A percentile compares a stretch with the other conserved stretches of the same genome.
Conservation (phyloP, 2,888 invertebrate species). For the Apoda limacodes region DNA sequence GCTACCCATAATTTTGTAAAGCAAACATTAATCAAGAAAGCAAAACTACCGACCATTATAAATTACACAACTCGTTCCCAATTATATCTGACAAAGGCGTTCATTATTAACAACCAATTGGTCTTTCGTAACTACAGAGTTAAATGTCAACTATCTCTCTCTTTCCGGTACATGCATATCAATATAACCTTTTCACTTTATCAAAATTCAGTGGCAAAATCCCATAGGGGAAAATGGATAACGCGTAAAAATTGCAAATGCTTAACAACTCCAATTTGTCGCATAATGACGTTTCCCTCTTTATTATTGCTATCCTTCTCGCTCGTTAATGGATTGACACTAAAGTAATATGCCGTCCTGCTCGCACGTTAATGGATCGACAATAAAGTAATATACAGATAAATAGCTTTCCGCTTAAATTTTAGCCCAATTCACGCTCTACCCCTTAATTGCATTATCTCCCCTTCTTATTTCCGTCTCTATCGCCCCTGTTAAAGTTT, state of each 20-base stretch:
- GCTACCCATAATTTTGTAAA: conserved; percentile 36
- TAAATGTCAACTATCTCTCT: conserved; percentile 26
- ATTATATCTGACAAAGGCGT: conserved; percentile 41
- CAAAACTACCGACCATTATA: conserved; percentile 28
- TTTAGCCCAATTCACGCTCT: conserved; percentile 61
- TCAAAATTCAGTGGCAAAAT: conserved; percentile 16
- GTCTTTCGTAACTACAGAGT: conserved; percentile 32
- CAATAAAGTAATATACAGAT: conserved; percentile 68
- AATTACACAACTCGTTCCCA: conserved; percentile 34
- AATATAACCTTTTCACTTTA: conserved; percentile 13
- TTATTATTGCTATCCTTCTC: conserved; percentile 34
- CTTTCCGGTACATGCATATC: conserved; percentile 18
- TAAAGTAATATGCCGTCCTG: conserved; percentile 59
- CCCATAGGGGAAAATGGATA: conserved; percentile 18
- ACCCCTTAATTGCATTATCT: conserved; percentile 60
- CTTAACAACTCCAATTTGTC: conserved; percentile 46
- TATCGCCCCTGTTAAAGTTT: conserved; percentile 21
- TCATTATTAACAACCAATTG: conserved; percentile 42
- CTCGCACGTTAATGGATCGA: conserved; percentile 57
- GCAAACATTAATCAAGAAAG: conserved; percentile 39
- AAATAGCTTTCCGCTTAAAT: conserved; percentile 65
- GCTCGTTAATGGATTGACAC: conserved; percentile 61
- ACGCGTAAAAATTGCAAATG: conserved; percentile 36
- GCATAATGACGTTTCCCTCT: conserved; percentile 26
- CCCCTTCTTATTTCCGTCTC: conserved; percentile 37